Conservation (phyloP, 2,113 vertebrate genomes). For the Sapajus apella region DNA sequence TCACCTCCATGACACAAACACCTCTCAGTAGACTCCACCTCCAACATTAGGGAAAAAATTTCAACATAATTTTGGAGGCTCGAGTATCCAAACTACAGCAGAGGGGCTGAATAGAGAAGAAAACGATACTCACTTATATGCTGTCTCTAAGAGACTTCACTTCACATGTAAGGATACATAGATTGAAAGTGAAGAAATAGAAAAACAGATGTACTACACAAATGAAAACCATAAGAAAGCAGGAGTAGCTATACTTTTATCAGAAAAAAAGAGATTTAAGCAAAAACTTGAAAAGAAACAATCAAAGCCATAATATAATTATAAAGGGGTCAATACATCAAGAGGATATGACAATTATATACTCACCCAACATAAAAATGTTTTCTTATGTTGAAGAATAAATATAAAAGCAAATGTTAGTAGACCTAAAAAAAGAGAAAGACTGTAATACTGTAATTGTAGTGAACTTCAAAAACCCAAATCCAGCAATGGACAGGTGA, state of each 20-base stretch:
- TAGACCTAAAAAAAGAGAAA: neutral
- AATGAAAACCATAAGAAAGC: neutral
- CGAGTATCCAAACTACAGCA: neutral
- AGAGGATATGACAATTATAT: neutral
- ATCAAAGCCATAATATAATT: neutral
- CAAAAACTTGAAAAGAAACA: neutral
- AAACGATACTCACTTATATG: neutral
- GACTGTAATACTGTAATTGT: neutral
- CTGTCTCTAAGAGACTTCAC: neutral
- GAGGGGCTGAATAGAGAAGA: neutral
- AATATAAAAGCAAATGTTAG: neutral
- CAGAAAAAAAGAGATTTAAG: neutral
- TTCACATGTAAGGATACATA: neutral
- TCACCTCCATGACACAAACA: too few relatives aligned
- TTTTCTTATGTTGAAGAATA: neutral
- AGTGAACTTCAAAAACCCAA: neutral
- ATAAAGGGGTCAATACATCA: neutral
- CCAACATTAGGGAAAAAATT: too few relatives aligned
- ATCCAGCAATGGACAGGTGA: neutral
- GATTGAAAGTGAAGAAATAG: neutral
- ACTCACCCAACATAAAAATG: neutral
- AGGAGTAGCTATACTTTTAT: neutral
- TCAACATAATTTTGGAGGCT: neutral
- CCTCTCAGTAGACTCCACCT: too few relatives aligned
- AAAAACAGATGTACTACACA: neutral